Evolutionary conservation across 2,113 vertebrate genomes (phyloP).

Genomic region (Coregonus clupeaformis): DNA sequence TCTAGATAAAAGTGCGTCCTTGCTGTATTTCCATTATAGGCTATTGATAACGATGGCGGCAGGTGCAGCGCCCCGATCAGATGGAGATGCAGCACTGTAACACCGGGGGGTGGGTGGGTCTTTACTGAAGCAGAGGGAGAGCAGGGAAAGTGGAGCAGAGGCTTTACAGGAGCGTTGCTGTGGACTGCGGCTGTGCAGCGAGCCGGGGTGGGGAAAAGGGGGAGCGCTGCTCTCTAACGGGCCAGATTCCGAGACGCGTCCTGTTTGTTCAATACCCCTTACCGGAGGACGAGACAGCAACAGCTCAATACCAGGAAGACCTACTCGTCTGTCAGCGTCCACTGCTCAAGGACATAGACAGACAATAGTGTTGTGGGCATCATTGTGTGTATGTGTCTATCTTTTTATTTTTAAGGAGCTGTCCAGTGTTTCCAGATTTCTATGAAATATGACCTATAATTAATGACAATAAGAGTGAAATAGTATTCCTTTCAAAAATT

Average conservation of each 20-base stretch:
- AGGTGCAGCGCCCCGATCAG: constrained; percentile 52
- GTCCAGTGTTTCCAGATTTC: no score
- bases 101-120: constrained; percentile 30
- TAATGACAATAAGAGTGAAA: no score
- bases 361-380: constrained; percentile 11
- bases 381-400: no score
- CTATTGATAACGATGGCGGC: constrained; percentile 35
- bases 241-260: constrained; percentile 38
- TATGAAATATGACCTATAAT: no score
- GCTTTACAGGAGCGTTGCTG: constrained; percentile 57
- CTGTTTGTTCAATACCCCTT: constrained; percentile 2
- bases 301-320: constrained; percentile 14
- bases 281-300: constrained; percentile 4
- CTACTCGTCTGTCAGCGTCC: constrained; percentile 8
- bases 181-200: constrained; percentile 71
- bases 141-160: constrained; percentile 46
- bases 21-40: constrained; percentile 55
- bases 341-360: constrained; percentile 52
- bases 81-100: constrained; percentile 21
- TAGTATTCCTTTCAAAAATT: no score
- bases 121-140: constrained; percentile 36
- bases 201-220: constrained; percentile 25
- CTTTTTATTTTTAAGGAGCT: no score
- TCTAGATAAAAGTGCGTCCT: constrained; percentile 56
- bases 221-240: constrained; percentile 41